Evolutionary conservation across 2,888 invertebrate species (phyloP).

Genomic region (Meganola albula): DNA sequence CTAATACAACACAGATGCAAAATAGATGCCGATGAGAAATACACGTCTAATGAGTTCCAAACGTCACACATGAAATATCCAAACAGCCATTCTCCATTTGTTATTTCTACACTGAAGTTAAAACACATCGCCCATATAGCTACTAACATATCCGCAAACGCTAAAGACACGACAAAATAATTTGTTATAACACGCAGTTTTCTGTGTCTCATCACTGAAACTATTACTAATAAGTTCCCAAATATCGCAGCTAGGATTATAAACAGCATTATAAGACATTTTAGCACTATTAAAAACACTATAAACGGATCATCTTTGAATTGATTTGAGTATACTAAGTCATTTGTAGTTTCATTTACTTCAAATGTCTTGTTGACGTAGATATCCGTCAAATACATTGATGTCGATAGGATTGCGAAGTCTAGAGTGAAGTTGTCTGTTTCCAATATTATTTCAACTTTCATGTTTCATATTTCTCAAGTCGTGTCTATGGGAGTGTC

Average conservation of each 20-base stretch:
- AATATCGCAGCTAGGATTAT: slow-evolving; percentile 93
- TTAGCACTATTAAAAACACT: slow-evolving; percentile 79
- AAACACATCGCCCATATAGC: slow-evolving; percentile 97
- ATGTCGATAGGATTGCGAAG: slow-evolving; percentile 56
- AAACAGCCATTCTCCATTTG: slow-evolving; percentile 91
- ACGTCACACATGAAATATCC: slow-evolving; percentile 96
- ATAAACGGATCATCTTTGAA: slow-evolving; percentile 70
- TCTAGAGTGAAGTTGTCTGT: slow-evolving; percentile 57
- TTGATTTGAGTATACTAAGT: slow-evolving; percentile 55
- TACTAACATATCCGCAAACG: slow-evolving; percentile 95
- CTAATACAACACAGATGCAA: slow-evolving; percentile 95
- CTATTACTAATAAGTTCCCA: slow-evolving; percentile 93
- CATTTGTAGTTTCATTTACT: slow-evolving; percentile 52
- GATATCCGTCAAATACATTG: slow-evolving; percentile 67
- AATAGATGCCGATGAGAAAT: slow-evolving; percentile 95
- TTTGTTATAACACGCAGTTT: slow-evolving; percentile 90
- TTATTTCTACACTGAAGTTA: slow-evolving; percentile 92
- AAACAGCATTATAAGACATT: slow-evolving; percentile 89
- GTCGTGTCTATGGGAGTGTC: slow-evolving; percentile 35
- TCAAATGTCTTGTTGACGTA: slow-evolving; percentile 55
- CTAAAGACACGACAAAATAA: slow-evolving; percentile 96
- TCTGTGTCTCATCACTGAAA: slow-evolving; percentile 84
- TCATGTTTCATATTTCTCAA: slow-evolving; percentile 58
- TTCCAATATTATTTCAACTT: slow-evolving; percentile 48
- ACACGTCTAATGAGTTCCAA: slow-evolving; percentile 97